phyloP scores from a whole-genome alignment of 2,797 vertebrate species.

The Adelosebastes latens region DNA sequence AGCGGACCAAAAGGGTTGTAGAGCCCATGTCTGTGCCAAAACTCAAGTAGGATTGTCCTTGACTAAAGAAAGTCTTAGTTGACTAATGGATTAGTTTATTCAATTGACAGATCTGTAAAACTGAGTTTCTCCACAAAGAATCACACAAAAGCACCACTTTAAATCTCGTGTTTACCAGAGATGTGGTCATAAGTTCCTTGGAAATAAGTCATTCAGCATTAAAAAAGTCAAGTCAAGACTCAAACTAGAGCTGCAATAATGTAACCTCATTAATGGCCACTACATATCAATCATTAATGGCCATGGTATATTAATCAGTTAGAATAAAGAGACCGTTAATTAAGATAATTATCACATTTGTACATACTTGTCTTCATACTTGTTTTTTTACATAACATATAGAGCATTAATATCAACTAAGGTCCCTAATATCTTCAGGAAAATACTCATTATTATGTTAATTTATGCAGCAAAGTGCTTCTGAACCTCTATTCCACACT shows the following conservation, averaged over 20 bases:
- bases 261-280: neutral
- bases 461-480: slow-evolving; percentile 6
- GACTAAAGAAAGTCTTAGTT: no score
- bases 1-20: neutral
- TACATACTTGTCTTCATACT: neutral
- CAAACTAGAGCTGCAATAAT: neutral
- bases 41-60: neutral
- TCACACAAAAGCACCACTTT: no score
- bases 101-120: no score
- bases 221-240: neutral
- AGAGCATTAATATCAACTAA: neutral
- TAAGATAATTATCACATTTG: neutral
- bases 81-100: no score
- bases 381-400: neutral
- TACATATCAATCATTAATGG: neutral
- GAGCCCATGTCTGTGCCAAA: neutral
- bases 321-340: neutral
- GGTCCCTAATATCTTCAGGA: neutral
- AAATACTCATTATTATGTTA: slow-evolving; percentile 9
- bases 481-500: neutral
- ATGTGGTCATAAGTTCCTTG: no score
- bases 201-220: no score
- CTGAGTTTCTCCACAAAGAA: no score
- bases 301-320: neutral
- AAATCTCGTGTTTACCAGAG: no score